Conservation (phyloP, 2,888 invertebrate species). For the Amiota minor region DNA sequence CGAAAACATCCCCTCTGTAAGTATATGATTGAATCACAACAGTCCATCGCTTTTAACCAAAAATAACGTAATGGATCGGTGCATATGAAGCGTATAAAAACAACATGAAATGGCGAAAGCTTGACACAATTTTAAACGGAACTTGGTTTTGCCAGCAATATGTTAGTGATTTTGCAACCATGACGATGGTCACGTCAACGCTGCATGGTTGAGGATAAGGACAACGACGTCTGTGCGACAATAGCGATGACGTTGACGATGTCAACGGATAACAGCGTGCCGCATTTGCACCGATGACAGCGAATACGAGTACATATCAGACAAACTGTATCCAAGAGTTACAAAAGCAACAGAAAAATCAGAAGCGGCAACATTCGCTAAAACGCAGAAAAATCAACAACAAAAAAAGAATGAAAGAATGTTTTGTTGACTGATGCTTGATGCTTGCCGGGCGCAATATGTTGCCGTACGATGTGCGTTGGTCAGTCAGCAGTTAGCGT, state of each 20-base stretch:
- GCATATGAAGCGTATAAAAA: too few species aligned
- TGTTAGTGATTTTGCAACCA: too few species aligned
- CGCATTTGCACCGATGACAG: neutral
- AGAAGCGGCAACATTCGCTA: neutral
- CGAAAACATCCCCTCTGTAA: too few species aligned
- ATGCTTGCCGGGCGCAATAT: slow-evolving; percentile 2
- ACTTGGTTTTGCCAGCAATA: too few species aligned
- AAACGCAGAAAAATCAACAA: neutral
- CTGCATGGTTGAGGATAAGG: neutral
- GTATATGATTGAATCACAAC: too few species aligned
- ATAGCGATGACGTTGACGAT: neutral
- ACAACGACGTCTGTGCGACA: neutral
- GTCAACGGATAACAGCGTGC: neutral
- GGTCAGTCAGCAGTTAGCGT: neutral
- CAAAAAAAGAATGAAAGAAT: neutral
- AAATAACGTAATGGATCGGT: too few species aligned
- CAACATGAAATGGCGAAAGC: too few species aligned
- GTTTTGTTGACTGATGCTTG: neutral
- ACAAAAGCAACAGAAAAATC: neutral
- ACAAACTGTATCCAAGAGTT: neutral
- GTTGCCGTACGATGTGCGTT: neutral
- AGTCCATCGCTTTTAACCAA: too few species aligned
- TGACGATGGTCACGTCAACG: neutral
- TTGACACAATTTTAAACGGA: too few species aligned
- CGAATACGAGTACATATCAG: neutral